Evolutionary conservation across 2,888 invertebrate genomes (phyloP), one percentile per base, ranked within the genome.

Genomic region (Drosophila mimica): DNA sequence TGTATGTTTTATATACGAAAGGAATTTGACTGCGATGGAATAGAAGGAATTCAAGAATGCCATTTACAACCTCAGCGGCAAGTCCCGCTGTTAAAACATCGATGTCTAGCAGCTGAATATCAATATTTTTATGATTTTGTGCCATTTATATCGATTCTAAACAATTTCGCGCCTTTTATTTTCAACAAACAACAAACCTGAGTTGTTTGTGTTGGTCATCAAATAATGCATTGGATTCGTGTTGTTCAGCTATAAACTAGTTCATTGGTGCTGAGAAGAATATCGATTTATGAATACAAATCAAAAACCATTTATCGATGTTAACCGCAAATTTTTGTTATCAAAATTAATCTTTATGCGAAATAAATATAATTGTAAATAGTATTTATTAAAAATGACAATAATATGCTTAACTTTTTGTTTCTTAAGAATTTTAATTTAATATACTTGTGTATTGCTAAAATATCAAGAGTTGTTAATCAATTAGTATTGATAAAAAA

Each of bases 21-120:
- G 93, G 93, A 59, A 93, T 93, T 80, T 93, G 93, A 69, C 92
- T 91, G 6, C 93, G 87, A 64, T 93, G 92, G 48, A 83, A 93
- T 0, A 93, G 74, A 0, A 93, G 73, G 34, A 91, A 92, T 57
- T 93, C 93, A 0, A 93, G 74, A 43, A 93, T 90, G 36, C 89
- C 79, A 61, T 87, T 91, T 0, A 92, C 91, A 51, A 92, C 76
- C 49, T 91, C 88, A 0, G 92, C 91, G 4, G 76, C 73, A 2
- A 85, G 71, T 20, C 88, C 90, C 1, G 81, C 69, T 4, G 92
- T 93, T 30, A 93, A 65, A 0, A 93, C 88, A 46, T 92, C 91
- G 0, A 90, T 70, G 56, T 92, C 89, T 64, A 91, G 88, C 4
- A 92, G 66, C 43, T 81, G 70, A 5, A 93, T 70, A 43, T 92